phyloP scores from a whole-genome alignment of 2,797 vertebrate genomes.

The Sardinella longiceps region DNA sequence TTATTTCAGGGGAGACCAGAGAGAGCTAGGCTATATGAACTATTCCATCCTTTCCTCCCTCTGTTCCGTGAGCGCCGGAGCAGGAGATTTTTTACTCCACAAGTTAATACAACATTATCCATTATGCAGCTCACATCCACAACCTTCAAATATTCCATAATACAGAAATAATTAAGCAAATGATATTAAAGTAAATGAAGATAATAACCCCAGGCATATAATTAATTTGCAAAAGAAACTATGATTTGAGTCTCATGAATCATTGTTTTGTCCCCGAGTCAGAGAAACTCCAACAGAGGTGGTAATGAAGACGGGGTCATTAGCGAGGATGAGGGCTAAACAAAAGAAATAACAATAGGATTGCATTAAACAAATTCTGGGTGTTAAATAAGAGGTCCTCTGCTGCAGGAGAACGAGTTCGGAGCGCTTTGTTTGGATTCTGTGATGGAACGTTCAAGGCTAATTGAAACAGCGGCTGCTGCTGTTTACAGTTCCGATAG shows the following conservation, averaged over 20 bases:
- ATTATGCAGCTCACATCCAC: conserved; percentile 16
- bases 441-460: conserved; percentile 44
- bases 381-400: conserved; percentile 2
- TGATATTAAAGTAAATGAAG: conserved; percentile 47
- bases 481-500: conserved; percentile 70
- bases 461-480: conserved; percentile 75
- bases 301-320: conserved; percentile 24
- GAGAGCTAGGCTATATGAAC: not conserved
- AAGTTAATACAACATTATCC: too few relatives aligned
- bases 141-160: conserved; percentile 35
- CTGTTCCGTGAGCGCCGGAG: not conserved
- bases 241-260: conserved; percentile 18
- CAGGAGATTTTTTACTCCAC: too few relatives aligned
- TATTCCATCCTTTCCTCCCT: not conserved
- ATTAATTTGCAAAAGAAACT: conserved; percentile 48
- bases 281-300: conserved; percentile 23
- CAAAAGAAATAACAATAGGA: conserved; percentile 5
- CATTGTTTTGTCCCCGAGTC: conserved; percentile 20
- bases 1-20: not conserved
- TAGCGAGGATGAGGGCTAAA: not conserved
- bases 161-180: conserved; percentile 45
- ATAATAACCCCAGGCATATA: conserved; percentile 63
- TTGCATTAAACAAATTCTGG: conserved; percentile 3
- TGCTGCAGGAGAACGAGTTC: conserved; percentile 6
- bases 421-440: not conserved